Evolutionary conservation across 1,140 invertebrate species (phyloP).

Genomic region (Harpegnathos saltator): DNA sequence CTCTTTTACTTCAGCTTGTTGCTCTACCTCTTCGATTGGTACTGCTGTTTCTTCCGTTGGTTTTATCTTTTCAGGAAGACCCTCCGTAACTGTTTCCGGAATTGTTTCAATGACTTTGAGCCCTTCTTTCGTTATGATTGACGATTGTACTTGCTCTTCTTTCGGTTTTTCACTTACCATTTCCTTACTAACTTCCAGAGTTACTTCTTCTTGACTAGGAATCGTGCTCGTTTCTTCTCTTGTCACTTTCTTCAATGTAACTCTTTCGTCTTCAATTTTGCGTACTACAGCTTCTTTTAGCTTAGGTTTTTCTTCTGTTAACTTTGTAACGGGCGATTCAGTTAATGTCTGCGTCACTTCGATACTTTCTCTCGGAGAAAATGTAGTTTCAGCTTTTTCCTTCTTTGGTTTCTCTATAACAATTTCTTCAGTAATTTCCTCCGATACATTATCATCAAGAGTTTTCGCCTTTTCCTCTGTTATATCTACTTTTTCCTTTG

Average conservation of each 20-base stretch:
- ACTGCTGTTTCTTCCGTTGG: constrained; percentile 58
- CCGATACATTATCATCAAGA: constrained; percentile 22
- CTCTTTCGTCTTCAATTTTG: constrained; percentile 24
- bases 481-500: constrained; percentile 62
- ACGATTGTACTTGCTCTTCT: constrained; percentile 58
- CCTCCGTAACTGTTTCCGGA: constrained; percentile 37
- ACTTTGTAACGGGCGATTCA: constrained; percentile 4
- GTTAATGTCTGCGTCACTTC: constrained; percentile 34
- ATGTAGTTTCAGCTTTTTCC: constrained; percentile 25
- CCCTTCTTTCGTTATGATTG: constrained; percentile 65
- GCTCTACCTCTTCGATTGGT: constrained; percentile 61
- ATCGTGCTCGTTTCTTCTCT: constrained; percentile 23
- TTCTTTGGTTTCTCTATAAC: constrained; percentile 33
- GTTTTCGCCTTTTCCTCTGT: constrained; percentile 56
- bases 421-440: constrained; percentile 65
- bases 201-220: constrained; percentile 39
- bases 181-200: constrained; percentile 66
- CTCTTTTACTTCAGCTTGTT: constrained; percentile 62
- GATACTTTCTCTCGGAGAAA: constrained; percentile 41
- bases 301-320: constrained; percentile 22
- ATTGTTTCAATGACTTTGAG: constrained; percentile 54
- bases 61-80: constrained; percentile 63
- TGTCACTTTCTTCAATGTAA: constrained; percentile 20
- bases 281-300: neutral
- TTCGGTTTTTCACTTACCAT: constrained; percentile 50